Evolutionary conservation across 2,113 vertebrate genomes (phyloP).

Genomic region (Austrofundulus limnaeus): DNA sequence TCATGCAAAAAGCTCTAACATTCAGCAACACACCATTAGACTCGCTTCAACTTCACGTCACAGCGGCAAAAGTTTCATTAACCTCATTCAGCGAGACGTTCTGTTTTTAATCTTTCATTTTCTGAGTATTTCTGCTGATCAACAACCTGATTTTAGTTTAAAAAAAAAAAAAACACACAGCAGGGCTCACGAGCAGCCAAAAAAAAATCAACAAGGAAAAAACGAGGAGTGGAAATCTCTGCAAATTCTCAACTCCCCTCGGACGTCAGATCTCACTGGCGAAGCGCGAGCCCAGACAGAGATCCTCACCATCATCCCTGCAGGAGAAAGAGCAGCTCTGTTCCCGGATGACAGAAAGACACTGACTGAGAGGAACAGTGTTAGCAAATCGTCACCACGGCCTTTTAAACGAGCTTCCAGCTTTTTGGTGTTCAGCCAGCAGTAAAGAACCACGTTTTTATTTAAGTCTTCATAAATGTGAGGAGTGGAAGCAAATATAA

Average conservation of each 20-base stretch:
- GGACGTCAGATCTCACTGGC: slow-evolving; percentile 58
- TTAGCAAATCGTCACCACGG: slow-evolving; percentile 19
- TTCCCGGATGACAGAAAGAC: slow-evolving; percentile 33
- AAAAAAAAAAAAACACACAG: slow-evolving; percentile 10
- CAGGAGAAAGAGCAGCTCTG: slow-evolving; percentile 51
- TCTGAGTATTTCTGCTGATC: slow-evolving; percentile 60
- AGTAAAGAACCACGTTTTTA: slow-evolving; percentile 38
- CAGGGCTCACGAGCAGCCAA: slow-evolving; percentile 44
- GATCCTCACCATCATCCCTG: slow-evolving; percentile 55
- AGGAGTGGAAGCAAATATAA: slow-evolving; percentile 22
- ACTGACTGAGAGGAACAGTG: slow-evolving; percentile 33
- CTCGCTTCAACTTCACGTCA: slow-evolving; percentile 9
- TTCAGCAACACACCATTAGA: slow-evolving; percentile 18
- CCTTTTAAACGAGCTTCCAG: slow-evolving; percentile 15
- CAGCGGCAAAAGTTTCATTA: slow-evolving; percentile 15
- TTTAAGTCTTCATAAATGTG: not conserved
- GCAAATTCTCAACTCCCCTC: slow-evolving; percentile 63
- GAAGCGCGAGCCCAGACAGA: slow-evolving; percentile 48
- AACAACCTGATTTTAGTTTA: slow-evolving; percentile 55
- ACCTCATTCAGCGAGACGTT: slow-evolving; percentile 1
- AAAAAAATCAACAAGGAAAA: slow-evolving; percentile 21
- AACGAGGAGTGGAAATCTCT: slow-evolving; percentile 43
- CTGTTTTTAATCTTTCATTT: slow-evolving; percentile 20
- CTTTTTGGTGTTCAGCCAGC: not conserved
- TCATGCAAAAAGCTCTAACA: slow-evolving; percentile 29